Percentiles rank a stretch among this genome's conserved stretches.
phyloP scores from a whole-genome alignment of 2,113 vertebrate species.

The Myxocyprinus asiaticus region DNA sequence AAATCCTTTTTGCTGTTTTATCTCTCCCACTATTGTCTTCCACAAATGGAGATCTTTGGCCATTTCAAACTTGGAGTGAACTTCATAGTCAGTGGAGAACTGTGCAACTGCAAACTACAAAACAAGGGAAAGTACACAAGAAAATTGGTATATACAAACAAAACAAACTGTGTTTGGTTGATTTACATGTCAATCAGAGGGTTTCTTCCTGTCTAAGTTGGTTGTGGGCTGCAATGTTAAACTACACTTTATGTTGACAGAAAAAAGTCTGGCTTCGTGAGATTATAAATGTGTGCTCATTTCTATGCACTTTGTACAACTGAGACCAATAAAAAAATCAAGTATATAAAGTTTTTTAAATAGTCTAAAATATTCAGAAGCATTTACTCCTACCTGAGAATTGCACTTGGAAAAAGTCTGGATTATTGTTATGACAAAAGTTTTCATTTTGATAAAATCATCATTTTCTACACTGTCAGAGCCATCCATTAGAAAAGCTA shows the following conservation, averaged over 20 bases:
- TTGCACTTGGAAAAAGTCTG: conserved; percentile 16
- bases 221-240: background rate
- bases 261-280: no score
- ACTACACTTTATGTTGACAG: background rate
- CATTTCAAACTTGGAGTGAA: conserved; percentile 57
- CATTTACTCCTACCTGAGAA: conserved; percentile 50
- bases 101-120: conserved; percentile 72
- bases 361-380: background rate
- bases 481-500: conserved; percentile 73
- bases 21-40: background rate
- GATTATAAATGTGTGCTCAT: no score
- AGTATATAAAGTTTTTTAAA: background rate
- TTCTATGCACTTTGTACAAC: no score
- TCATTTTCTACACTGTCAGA: conserved; percentile 48
- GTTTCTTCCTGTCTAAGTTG: background rate
- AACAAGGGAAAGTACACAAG: background rate
- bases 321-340: no score
- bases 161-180: no score
- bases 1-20: fast-evolving
- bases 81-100: fast-evolving
- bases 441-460: conserved; percentile 60
- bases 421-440: conserved; percentile 62
- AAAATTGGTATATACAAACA: background rate
- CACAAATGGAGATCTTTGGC: background rate
- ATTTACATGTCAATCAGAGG: no score